These are phyloP conservation scores for Rhamnusium bicolor DNA, from an alignment of 2,888 invertebrate species.

Conservation along the genomic window DNA sequence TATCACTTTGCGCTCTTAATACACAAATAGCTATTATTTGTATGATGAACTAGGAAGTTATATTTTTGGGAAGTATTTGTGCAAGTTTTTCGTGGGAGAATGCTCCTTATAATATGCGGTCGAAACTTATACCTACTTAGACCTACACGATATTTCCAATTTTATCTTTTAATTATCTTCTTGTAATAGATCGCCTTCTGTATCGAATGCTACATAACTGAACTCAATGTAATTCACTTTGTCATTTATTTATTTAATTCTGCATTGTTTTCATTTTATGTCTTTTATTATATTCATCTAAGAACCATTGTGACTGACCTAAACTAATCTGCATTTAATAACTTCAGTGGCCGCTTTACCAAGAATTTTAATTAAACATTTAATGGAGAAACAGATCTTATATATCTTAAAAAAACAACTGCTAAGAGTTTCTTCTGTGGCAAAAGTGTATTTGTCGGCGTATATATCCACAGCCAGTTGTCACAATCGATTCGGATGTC, in stretches of 20 bases:
- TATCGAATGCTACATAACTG: not conserved
- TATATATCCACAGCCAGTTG: no score
- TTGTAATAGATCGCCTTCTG: not conserved
- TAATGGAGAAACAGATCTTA: not conserved
- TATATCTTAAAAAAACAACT: not conserved
- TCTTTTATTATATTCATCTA: not conserved
- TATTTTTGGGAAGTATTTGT: no score
- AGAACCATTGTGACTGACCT: not conserved
- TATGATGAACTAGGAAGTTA: no score
- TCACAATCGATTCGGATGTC: no score
- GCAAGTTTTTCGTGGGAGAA: no score
- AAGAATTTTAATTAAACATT: not conserved
- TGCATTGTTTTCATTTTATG: not conserved
- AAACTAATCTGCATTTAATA: not conserved
- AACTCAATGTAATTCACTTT: not conserved
- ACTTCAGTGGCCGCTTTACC: not conserved
- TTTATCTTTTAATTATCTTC: not conserved
- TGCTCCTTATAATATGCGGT: no score
- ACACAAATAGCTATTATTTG: no score
- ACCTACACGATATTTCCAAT: no score
- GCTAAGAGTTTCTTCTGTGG: no score
- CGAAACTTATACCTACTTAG: no score
- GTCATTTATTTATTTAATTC: not conserved
- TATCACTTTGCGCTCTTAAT: no score
- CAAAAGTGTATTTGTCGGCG: no score